These are phyloP conservation scores for Furnarius figulus DNA, from an alignment of 2,113 vertebrate species.

Conservation along the genomic window DNA sequence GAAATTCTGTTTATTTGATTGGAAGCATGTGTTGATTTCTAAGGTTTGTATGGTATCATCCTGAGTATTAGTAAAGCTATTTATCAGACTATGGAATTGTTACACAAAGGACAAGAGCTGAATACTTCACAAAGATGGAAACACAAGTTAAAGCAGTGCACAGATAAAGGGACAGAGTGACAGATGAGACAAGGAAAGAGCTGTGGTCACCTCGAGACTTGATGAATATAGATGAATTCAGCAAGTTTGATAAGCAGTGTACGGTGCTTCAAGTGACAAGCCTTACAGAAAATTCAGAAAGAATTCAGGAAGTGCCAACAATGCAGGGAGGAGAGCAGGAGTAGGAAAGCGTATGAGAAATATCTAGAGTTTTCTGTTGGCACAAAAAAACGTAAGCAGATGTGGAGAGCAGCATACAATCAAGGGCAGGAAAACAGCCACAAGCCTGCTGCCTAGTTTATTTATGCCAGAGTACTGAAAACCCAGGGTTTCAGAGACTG, in stretches of 20 bases:
- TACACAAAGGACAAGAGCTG: background rate
- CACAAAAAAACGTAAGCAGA: slow-evolving; percentile 13
- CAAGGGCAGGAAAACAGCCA: slow-evolving; percentile 33
- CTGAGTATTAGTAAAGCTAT: background rate
- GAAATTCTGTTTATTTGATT: background rate
- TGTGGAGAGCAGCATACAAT: background rate
- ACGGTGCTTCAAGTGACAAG: background rate
- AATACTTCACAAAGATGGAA: background rate
- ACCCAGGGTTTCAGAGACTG: background rate
- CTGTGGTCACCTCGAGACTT: background rate
- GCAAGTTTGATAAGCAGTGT: background rate
- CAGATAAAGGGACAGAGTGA: background rate
- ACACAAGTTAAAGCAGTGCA: background rate
- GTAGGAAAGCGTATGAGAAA: background rate
- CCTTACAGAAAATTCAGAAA: background rate
- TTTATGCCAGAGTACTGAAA: slow-evolving; percentile 43
- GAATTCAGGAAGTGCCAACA: background rate
- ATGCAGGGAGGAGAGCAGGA: rapidly evolving
- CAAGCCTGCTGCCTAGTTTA: slow-evolving; percentile 13
- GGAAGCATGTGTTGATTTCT: background rate
- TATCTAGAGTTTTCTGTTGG: background rate
- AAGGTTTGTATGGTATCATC: background rate
- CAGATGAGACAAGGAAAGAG: background rate
- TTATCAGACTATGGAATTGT: background rate
- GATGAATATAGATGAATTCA: background rate